These are phyloP conservation scores for Poliocrania exsul DNA, from an alignment of 2,797 vertebrate species.

Conservation along the genomic window DNA sequence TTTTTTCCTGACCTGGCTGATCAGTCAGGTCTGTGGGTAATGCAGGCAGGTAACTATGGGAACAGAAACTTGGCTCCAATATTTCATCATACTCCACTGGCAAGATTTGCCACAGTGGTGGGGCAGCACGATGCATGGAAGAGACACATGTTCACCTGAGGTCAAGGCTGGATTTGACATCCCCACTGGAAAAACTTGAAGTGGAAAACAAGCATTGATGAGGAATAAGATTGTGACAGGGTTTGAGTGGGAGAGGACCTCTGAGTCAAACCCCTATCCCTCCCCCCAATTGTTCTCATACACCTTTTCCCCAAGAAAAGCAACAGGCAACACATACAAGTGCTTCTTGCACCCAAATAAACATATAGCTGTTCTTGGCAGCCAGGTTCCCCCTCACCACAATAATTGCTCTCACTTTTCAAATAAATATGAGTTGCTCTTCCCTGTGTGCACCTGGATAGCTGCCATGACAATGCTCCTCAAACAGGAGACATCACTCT, in stretches of 20 bases:
- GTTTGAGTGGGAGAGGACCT: background rate
- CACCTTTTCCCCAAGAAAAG: background rate
- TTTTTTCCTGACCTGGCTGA: background rate
- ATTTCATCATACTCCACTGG: background rate
- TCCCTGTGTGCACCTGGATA: slow-evolving; percentile 43
- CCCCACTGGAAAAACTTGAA: background rate
- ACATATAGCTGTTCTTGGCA: background rate
- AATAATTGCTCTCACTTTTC: slow-evolving; percentile 65
- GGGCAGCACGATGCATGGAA: background rate
- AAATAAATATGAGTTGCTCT: slow-evolving; percentile 12
- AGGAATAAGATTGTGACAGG: background rate
- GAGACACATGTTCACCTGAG: background rate
- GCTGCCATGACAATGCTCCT: slow-evolving; percentile 71
- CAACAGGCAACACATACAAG: background rate
- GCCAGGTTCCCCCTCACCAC: background rate
- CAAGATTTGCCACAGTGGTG: background rate
- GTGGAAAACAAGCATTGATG: background rate
- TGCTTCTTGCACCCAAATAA: background rate
- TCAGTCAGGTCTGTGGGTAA: background rate
- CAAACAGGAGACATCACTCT: slow-evolving; percentile 52
- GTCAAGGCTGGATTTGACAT: background rate
- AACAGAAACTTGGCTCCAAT: background rate
- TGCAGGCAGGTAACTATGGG: background rate
- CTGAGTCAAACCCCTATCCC: background rate
- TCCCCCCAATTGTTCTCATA: background rate